A percentile compares a stretch with the other conserved stretches of the same genome.
Evolutionary conservation across 2,797 vertebrate genomes (phyloP).

Genomic region (Thalassophryne amazonica): DNA sequence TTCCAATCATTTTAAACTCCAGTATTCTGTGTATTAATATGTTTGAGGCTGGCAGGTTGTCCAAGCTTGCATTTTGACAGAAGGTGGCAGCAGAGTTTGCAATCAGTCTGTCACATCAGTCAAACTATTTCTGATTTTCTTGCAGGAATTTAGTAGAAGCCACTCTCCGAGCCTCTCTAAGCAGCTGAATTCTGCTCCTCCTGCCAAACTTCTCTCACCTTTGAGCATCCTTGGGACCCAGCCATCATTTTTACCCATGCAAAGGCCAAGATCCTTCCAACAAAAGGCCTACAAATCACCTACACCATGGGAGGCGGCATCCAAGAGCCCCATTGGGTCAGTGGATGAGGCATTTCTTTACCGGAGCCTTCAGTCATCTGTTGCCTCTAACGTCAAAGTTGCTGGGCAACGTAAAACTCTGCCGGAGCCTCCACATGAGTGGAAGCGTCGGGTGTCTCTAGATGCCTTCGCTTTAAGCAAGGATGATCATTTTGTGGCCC

Average conservation of each 20-base stretch:
- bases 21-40: no score
- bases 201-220: conserved; percentile 42
- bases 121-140: conserved; percentile 14
- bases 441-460: conserved; percentile 80
- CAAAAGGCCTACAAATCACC: conserved; percentile 74
- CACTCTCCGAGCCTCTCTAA: conserved; percentile 82
- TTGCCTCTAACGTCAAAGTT: conserved; percentile 76
- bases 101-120: neutral
- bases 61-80: conserved; percentile 33
- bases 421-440: conserved; percentile 81
- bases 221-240: conserved; percentile 69
- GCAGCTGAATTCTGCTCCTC: conserved; percentile 57
- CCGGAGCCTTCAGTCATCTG: conserved; percentile 77
- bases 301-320: conserved; percentile 87
- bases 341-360: conserved; percentile 84
- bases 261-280: conserved; percentile 66
- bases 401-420: conserved; percentile 82
- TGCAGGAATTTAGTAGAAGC: conserved; percentile 69
- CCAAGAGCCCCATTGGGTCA: conserved; percentile 80
- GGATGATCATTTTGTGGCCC: conserved; percentile 29
- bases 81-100: conserved; percentile 68
- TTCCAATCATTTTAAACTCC: no score
- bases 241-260: conserved; percentile 52
- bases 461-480: conserved; percentile 47
- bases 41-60: neutral